Evolutionary conservation across 2,797 vertebrate species (phyloP).

Genomic region (Pelochelys cantorii): DNA sequence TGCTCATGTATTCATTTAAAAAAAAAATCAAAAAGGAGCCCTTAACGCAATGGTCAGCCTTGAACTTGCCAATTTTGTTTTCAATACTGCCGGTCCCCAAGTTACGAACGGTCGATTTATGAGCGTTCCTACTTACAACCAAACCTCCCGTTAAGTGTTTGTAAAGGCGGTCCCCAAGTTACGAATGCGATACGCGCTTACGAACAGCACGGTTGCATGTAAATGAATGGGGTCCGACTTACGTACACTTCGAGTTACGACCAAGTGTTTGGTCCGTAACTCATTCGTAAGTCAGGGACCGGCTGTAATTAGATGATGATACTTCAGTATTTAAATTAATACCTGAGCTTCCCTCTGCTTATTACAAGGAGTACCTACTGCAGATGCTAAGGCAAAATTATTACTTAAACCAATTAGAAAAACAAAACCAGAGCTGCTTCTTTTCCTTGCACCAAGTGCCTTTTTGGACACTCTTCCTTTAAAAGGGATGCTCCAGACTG

Average conservation of each 20-base stretch:
- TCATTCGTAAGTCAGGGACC: no score
- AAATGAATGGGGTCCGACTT: no score
- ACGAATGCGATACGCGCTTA: no score
- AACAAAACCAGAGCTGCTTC: background rate
- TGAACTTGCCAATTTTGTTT: background rate
- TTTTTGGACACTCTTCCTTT: background rate
- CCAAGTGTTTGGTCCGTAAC: no score
- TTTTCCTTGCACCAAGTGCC: background rate
- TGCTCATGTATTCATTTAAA: background rate
- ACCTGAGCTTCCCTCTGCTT: background rate
- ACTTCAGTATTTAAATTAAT: background rate
- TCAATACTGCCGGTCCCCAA: no score
- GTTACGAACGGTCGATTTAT: no score
- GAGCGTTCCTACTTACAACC: no score
- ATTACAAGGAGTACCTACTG: background rate
- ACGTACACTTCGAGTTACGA: no score
- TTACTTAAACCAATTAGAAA: background rate
- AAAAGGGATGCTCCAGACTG: background rate
- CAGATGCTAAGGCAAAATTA: background rate
- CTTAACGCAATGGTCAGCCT: fast-evolving
- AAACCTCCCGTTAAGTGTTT: no score
- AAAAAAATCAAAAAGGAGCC: background rate
- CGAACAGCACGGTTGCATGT: no score
- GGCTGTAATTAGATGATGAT: background rate
- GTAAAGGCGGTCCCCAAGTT: no score